These are phyloP conservation scores for Isurus oxyrinchus DNA, from an alignment of 2,113 vertebrate species.

Conservation along the genomic window DNA sequence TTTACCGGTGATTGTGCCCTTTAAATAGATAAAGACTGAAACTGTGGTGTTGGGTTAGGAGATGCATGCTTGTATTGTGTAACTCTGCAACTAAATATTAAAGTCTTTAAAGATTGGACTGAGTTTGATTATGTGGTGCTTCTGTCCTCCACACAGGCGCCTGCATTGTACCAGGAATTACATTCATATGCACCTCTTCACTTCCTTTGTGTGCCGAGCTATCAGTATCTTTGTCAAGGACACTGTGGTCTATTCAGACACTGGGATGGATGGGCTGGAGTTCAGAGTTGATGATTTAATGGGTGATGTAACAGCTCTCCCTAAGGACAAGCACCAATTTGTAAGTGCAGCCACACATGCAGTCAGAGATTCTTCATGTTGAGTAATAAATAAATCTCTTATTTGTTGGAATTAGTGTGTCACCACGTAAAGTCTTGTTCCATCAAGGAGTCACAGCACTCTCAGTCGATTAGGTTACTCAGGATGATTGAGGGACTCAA, in stretches of 20 bases:
- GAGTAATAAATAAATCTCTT: not conserved
- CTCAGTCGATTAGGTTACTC: not conserved
- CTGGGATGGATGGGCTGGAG: conserved; percentile 32
- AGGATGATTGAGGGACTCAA: not conserved
- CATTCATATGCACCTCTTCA: conserved; percentile 84
- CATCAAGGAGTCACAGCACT: not conserved
- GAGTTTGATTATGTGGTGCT: not conserved
- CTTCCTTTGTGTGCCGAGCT: conserved; percentile 80
- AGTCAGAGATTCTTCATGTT: not conserved
- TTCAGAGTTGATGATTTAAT: conserved; percentile 40
- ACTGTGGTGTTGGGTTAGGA: no score
- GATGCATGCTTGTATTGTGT: no score
- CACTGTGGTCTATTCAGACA: conserved; percentile 62
- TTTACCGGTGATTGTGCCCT: no score
- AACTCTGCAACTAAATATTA: no score
- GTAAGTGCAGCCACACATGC: conserved; percentile 47
- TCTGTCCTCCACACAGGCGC: conserved; percentile 43
- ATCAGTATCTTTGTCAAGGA: conserved; percentile 85
- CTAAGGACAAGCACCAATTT: conserved; percentile 55
- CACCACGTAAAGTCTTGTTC: not conserved
- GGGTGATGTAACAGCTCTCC: conserved; percentile 39
- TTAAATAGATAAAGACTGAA: no score
- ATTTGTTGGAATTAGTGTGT: not conserved
- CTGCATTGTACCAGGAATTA: conserved; percentile 86
- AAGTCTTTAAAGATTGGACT: not conserved